Evolutionary conservation across 2,113 vertebrate species (phyloP).

Genomic region (Alectura lathami): DNA sequence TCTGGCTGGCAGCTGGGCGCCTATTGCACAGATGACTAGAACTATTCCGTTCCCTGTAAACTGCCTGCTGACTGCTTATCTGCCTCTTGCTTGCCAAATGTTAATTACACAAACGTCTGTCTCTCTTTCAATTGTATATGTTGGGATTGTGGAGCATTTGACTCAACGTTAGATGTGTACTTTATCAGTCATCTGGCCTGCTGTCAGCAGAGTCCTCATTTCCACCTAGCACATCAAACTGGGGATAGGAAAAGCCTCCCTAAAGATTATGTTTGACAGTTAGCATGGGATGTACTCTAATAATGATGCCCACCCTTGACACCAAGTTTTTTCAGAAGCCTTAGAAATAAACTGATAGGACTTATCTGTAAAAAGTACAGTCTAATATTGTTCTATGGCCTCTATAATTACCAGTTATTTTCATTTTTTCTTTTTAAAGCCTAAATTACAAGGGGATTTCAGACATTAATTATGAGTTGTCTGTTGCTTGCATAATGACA

Average conservation of each 20-base stretch:
- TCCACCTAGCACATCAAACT: neutral
- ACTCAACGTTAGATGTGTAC: neutral
- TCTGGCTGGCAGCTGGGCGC: neutral
- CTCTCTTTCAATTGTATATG: neutral
- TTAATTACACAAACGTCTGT: conserved; percentile 23
- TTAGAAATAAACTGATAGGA: neutral
- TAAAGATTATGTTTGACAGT: neutral
- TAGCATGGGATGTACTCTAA: neutral
- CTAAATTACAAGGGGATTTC: neutral
- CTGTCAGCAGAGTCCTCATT: neutral
- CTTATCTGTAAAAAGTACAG: neutral
- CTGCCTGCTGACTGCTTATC: neutral
- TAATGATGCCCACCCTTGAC: neutral
- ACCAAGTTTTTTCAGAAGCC: neutral
- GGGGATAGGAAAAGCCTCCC: neutral
- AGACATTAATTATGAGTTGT: neutral
- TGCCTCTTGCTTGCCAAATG: neutral
- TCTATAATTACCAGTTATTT: neutral
- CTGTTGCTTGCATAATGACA: neutral
- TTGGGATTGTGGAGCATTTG: neutral
- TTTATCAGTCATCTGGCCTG: neutral
- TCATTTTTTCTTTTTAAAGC: neutral
- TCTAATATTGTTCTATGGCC: neutral
- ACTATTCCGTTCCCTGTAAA: neutral
- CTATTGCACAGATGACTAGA: neutral